Percentiles rank a stretch among this genome's conserved stretches.
phyloP scores from a whole-genome alignment of 2,888 invertebrate genomes.

The Aromia moschata region DNA sequence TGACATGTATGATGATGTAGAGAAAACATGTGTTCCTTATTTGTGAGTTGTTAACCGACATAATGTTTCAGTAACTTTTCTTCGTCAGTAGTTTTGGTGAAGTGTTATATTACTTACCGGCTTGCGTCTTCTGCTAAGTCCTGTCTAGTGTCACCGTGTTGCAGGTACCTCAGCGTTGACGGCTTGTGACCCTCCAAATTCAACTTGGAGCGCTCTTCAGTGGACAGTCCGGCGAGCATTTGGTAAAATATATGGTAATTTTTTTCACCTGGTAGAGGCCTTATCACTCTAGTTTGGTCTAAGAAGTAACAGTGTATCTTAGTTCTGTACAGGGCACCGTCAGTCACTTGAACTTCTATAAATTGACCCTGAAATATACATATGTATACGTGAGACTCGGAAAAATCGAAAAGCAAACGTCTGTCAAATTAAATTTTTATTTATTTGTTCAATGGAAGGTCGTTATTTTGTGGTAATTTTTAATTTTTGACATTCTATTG shows the following conservation, averaged over 20 bases:
- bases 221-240: slow-evolving; percentile 87
- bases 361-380: slow-evolving; percentile 85
- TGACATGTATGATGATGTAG: too few species aligned
- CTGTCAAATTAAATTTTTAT: too few species aligned
- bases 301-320: slow-evolving; percentile 97
- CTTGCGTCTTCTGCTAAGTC: slow-evolving; percentile 77
- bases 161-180: slow-evolving; percentile 83
- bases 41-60: too few species aligned
- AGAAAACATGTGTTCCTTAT: too few species aligned
- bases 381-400: too few species aligned
- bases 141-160: slow-evolving; percentile 76
- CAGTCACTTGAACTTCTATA: slow-evolving; percentile 95
- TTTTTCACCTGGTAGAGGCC: slow-evolving; percentile 85
- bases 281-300: slow-evolving; percentile 91
- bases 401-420: too few species aligned
- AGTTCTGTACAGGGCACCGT: slow-evolving; percentile 92
- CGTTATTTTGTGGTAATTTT: too few species aligned
- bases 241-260: slow-evolving; percentile 98
- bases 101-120: slow-evolving; percentile 54
- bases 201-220: slow-evolving; percentile 86
- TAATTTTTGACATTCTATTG: too few species aligned
- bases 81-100: too few species aligned
- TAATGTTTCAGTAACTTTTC: too few species aligned
- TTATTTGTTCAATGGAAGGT: too few species aligned
- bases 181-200: slow-evolving; percentile 88